Conservation (phyloP, 1,140 invertebrate species). For the Drosophila insularis region DNA sequence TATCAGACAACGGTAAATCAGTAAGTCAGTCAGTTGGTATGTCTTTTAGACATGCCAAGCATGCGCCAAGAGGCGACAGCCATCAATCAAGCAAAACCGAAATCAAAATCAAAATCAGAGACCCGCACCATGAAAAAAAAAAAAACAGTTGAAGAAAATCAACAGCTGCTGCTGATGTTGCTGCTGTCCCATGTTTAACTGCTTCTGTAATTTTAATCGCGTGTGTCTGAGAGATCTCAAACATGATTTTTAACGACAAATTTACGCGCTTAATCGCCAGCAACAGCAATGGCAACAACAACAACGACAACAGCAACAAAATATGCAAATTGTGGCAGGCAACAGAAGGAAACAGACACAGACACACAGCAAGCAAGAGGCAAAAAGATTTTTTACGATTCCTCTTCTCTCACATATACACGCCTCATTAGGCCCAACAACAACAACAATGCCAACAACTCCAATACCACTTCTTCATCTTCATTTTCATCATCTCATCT, state of each 20-base stretch:
- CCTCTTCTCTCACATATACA: slow-evolving; percentile 42
- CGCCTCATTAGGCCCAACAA: slow-evolving; percentile 73
- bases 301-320: slow-evolving; percentile 55
- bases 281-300: slow-evolving; percentile 33
- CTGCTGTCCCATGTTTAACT: slow-evolving; percentile 5
- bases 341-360: slow-evolving; percentile 9
- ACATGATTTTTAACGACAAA: slow-evolving; percentile 81
- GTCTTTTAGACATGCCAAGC: slow-evolving; percentile 66
- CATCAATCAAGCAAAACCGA: slow-evolving; percentile 69
- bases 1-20: slow-evolving; percentile 74
- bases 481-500: slow-evolving; percentile 37
- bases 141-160: slow-evolving; percentile 47
- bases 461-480: slow-evolving; percentile 23
- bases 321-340: slow-evolving; percentile 67
- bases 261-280: slow-evolving; percentile 76
- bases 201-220: slow-evolving; percentile 44
- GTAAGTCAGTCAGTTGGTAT: slow-evolving; percentile 37
- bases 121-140: slow-evolving; percentile 28
- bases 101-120: slow-evolving; percentile 59
- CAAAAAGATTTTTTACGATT: slow-evolving; percentile 37
- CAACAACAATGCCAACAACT: neutral
- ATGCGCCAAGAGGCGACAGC: slow-evolving; percentile 76
- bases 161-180: slow-evolving; percentile 49
- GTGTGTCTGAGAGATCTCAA: slow-evolving; percentile 50
- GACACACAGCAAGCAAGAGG: neutral